Evolutionary conservation across 2,797 vertebrate genomes (phyloP).

Genomic region (Muscicapa striata): DNA sequence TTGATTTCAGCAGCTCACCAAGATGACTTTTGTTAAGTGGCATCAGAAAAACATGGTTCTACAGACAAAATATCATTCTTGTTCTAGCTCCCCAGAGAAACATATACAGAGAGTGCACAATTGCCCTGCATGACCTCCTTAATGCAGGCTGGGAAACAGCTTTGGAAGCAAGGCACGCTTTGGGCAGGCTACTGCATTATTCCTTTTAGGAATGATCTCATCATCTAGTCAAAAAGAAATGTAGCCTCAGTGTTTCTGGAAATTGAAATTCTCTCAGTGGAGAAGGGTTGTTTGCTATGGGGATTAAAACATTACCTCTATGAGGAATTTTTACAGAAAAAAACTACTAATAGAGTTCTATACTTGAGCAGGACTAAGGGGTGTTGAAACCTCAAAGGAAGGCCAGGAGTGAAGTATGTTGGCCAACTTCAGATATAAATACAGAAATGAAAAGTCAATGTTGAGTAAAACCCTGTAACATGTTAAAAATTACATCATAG

Average conservation of each 20-base stretch:
- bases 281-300: background rate
- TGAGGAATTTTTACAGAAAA: background rate
- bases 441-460: background rate
- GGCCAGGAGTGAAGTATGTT: background rate
- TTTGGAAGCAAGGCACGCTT: background rate
- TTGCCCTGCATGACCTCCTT: background rate
- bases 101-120: background rate
- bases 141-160: background rate
- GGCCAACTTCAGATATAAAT: background rate
- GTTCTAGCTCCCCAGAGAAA: background rate
- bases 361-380: background rate
- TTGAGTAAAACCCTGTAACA: background rate
- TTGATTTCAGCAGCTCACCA: background rate
- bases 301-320: background rate
- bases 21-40: fast-evolving
- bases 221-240: background rate
- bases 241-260: background rate
- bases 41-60: background rate
- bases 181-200: background rate
- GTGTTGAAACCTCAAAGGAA: background rate
- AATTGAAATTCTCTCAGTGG: conserved; percentile 1
- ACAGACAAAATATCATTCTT: background rate
- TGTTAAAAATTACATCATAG: background rate
- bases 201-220: conserved; percentile 36
- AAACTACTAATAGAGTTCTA: background rate